These are phyloP conservation scores for Amitus sp. DNA, from an alignment of 2,888 invertebrate genomes.

Conservation along the genomic window DNA sequence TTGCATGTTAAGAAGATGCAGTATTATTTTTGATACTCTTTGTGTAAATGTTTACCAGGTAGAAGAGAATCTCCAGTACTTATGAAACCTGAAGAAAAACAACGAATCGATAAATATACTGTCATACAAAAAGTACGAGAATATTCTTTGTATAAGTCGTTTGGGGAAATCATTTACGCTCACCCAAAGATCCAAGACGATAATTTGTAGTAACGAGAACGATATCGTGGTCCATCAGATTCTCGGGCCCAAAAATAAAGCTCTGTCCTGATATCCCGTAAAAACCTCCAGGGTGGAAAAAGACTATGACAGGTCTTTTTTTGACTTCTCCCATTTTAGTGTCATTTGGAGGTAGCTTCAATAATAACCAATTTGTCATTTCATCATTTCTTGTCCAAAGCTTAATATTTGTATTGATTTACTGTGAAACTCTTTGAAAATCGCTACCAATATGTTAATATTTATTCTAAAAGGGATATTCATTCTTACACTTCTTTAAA, in stretches of 20 bases:
- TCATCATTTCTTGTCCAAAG: too few species aligned
- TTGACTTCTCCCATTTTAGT: not conserved
- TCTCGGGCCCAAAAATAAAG: conserved; percentile 54
- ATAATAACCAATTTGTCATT: not conserved
- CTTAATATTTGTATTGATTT: too few species aligned
- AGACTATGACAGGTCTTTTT: conserved; percentile 73
- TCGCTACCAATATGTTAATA: too few species aligned
- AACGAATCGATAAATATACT: not conserved
- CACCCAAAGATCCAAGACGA: conserved; percentile 58
- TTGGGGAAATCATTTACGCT: too few species aligned
- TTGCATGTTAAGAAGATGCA: too few species aligned
- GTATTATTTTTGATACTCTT: too few species aligned
- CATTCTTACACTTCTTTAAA: too few species aligned
- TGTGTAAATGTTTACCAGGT: conserved; percentile 67
- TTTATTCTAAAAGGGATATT: too few species aligned
- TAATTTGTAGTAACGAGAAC: conserved; percentile 59
- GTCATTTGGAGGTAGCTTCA: not conserved
- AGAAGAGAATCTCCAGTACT: conserved; percentile 74
- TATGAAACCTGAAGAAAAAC: conserved; percentile 66
- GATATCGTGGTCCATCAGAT: conserved; percentile 54
- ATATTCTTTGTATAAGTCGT: too few species aligned
- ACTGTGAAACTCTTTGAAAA: not conserved
- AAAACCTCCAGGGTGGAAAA: conserved; percentile 77
- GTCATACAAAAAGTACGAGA: not conserved
- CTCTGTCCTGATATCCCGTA: conserved; percentile 72